phyloP scores from a whole-genome alignment of 2,888 invertebrate species.

The Drosophila siamana region DNA sequence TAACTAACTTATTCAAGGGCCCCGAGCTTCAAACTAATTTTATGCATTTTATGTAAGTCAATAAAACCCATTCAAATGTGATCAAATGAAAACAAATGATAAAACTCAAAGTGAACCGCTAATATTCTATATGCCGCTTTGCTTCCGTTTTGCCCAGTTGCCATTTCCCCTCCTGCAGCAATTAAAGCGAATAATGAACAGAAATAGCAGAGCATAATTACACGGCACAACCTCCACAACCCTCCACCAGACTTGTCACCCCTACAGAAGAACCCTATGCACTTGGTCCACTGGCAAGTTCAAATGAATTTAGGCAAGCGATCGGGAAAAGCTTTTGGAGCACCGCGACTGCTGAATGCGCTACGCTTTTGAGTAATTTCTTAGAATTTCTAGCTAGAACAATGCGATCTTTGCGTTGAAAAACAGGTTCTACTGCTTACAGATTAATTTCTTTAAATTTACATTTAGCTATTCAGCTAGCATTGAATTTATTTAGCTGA shows the following conservation, averaged over 20 bases:
- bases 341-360: conserved; percentile 38
- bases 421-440: conserved; percentile 7
- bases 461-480: neutral
- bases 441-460: neutral
- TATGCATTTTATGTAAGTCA: conserved; percentile 57
- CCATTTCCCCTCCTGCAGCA: conserved; percentile 29
- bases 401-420: neutral
- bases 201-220: conserved; percentile 39
- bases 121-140: conserved; percentile 18
- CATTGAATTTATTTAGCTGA: neutral
- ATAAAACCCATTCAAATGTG: conserved; percentile 43
- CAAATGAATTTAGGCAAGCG: conserved; percentile 41
- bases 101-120: conserved; percentile 9
- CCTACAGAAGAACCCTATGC: conserved; percentile 18
- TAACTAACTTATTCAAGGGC: conserved; percentile 18
- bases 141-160: conserved; percentile 9
- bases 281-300: conserved; percentile 26
- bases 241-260: neutral
- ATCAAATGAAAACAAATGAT: conserved; percentile 53
- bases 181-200: conserved; percentile 52
- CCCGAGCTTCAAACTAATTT: conserved; percentile 9
- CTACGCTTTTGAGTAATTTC: conserved; percentile 11
- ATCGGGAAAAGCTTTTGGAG: neutral
- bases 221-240: neutral
- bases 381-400: neutral